Percentiles rank a stretch among this genome's conserved stretches.
Conservation (phyloP, 2,888 invertebrate genomes). For the Atethmia centrago region DNA sequence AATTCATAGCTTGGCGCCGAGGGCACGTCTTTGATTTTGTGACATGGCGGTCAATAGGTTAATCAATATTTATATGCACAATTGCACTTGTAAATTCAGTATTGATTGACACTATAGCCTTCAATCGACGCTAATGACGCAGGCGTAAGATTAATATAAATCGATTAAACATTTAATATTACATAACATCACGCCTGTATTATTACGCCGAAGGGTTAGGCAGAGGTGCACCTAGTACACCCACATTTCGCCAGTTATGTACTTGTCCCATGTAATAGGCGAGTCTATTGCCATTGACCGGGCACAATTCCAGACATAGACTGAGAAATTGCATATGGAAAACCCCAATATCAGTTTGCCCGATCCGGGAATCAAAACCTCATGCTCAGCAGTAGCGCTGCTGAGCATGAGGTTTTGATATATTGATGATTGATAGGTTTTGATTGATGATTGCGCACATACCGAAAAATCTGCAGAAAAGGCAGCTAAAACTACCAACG, state of each 20-base stretch:
- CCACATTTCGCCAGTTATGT: neutral
- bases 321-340: neutral
- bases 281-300: neutral
- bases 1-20: too few relatives aligned
- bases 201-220: too few relatives aligned
- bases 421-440: too few relatives aligned
- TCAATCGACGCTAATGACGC: conserved; percentile 1
- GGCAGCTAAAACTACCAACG: neutral
- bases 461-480: too few relatives aligned
- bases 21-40: too few relatives aligned
- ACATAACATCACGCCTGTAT: neutral
- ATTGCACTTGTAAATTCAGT: neutral
- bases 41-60: too few relatives aligned
- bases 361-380: neutral
- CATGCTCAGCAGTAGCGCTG: neutral
- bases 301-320: neutral
- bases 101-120: neutral
- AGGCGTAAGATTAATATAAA: conserved; percentile 3
- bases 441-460: too few relatives aligned
- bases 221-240: too few relatives aligned
- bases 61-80: neutral
- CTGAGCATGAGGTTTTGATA: too few relatives aligned
- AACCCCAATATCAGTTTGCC: neutral
- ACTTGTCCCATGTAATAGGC: neutral
- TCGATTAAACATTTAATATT: neutral